Evolutionary conservation across 1,140 invertebrate genomes (phyloP).

Genomic region (Gryon sp.): DNA sequence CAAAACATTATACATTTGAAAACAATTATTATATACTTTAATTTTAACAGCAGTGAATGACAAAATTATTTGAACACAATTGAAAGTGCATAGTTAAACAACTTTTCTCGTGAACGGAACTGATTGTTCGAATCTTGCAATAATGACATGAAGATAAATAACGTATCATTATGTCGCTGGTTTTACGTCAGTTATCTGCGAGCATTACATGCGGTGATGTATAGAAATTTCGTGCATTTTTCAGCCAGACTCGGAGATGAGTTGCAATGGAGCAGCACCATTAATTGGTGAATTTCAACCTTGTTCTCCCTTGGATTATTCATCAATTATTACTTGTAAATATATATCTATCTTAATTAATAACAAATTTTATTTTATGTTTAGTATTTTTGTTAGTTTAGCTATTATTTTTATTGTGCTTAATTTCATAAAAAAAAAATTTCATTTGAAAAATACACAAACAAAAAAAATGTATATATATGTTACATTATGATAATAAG

Average conservation of each 20-base stretch:
- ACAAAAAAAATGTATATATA: too few species aligned
- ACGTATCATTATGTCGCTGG: slow-evolving; percentile 7
- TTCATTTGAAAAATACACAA: too few species aligned
- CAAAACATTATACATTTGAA: too few species aligned
- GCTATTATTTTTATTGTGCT: slow-evolving; percentile 1
- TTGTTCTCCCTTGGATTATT: slow-evolving; percentile 72
- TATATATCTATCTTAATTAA: slow-evolving; percentile 40
- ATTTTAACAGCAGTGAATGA: too few species aligned
- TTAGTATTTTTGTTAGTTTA: slow-evolving; percentile 1
- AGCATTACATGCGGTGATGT: slow-evolving; percentile 61
- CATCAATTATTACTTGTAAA: slow-evolving; percentile 79
- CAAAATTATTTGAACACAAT: too few species aligned
- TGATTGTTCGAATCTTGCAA: slow-evolving; percentile 7
- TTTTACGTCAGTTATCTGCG: slow-evolving; percentile 1
- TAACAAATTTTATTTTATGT: too few species aligned
- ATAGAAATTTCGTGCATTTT: slow-evolving; percentile 51
- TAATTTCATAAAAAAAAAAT: too few species aligned
- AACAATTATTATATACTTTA: too few species aligned
- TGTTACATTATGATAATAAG: too few species aligned
- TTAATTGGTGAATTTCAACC: slow-evolving; percentile 66
- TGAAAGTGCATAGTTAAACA: too few species aligned
- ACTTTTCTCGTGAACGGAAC: too few species aligned
- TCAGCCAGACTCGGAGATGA: slow-evolving; percentile 70
- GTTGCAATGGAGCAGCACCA: slow-evolving; percentile 74
- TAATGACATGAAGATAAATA: slow-evolving; percentile 39